A percentile compares a stretch with the other conserved stretches of the same genome.
Conservation (phyloP, 2,113 vertebrate genomes). For the Theristicus caerulescens region DNA sequence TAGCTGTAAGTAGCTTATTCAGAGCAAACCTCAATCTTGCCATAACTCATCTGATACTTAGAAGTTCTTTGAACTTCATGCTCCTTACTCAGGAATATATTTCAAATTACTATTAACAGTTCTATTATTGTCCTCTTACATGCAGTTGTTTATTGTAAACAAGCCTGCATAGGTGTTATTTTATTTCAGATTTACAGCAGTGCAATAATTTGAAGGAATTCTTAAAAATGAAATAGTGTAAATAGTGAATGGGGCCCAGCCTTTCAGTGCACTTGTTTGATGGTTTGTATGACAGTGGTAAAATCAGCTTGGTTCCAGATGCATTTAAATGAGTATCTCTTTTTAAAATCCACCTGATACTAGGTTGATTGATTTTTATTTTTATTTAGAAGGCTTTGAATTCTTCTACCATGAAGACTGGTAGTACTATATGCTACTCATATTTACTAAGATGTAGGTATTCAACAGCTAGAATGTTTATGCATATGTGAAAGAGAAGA, state of each 20-base stretch:
- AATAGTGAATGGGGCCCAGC: background rate
- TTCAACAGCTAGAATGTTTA: background rate
- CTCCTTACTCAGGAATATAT: background rate
- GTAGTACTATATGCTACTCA: background rate
- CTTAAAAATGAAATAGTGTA: background rate
- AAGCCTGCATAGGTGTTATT: background rate
- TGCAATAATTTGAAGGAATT: background rate
- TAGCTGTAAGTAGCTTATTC: constrained; percentile 84
- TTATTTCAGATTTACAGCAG: background rate
- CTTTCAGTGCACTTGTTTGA: background rate
- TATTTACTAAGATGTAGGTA: background rate
- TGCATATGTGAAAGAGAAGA: background rate
- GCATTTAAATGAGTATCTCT: background rate
- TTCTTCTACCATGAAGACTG: background rate
- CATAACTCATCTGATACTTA: background rate
- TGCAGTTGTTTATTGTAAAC: background rate
- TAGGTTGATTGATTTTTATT: background rate
- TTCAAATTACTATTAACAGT: background rate
- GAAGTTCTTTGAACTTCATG: background rate
- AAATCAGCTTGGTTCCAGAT: background rate
- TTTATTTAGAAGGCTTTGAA: background rate
- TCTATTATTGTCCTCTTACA: background rate
- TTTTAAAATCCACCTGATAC: background rate
- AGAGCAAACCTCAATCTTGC: background rate
- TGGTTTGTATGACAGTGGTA: background rate